Percentiles rank a stretch among this genome's conserved stretches.
phyloP scores from a whole-genome alignment of 1,140 invertebrate species.

The Parasteatoda tepidariorum region DNA sequence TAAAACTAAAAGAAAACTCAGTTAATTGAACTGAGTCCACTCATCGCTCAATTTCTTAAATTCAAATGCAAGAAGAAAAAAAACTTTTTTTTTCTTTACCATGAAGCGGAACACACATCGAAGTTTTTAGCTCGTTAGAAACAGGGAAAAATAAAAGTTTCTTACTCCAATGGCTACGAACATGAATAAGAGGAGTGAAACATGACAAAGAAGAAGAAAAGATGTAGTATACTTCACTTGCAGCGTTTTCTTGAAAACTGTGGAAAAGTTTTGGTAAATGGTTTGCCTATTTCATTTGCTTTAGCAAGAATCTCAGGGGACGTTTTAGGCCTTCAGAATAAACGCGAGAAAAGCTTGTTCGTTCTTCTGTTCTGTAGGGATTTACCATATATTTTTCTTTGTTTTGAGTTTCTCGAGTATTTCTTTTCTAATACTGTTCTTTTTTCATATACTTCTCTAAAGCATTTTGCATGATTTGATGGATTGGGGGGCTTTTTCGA shows the following conservation, averaged over 20 bases:
- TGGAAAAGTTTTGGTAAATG: conserved; percentile 44
- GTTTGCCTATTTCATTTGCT: conserved; percentile 38
- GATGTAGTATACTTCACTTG: not conserved
- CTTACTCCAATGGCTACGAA: too few relatives aligned
- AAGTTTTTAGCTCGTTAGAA: conserved; percentile 49
- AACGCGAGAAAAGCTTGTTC: conserved; percentile 16
- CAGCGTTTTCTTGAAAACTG: not conserved
- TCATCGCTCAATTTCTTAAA: not conserved
- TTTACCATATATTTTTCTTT: not conserved
- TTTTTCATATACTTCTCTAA: not conserved
- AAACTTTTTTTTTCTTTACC: conserved; percentile 5
- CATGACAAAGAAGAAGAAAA: not conserved
- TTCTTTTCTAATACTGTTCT: too few relatives aligned
- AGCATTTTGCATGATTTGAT: not conserved
- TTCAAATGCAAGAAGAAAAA: not conserved
- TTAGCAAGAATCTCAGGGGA: conserved; percentile 21
- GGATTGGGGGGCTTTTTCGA: not conserved
- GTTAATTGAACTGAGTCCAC: conserved; percentile 33
- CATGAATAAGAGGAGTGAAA: too few relatives aligned
- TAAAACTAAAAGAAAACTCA: conserved; percentile 36
- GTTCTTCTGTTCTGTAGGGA: conserved; percentile 5
- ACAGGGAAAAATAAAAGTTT: not conserved
- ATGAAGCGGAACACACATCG: conserved; percentile 7
- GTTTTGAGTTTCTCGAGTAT: not conserved
- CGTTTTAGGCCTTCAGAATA: conserved; percentile 4